Percentiles rank a stretch among this genome's conserved stretches.
phyloP scores from a whole-genome alignment of 2,797 vertebrate species.

The Acridotheres tristis region DNA sequence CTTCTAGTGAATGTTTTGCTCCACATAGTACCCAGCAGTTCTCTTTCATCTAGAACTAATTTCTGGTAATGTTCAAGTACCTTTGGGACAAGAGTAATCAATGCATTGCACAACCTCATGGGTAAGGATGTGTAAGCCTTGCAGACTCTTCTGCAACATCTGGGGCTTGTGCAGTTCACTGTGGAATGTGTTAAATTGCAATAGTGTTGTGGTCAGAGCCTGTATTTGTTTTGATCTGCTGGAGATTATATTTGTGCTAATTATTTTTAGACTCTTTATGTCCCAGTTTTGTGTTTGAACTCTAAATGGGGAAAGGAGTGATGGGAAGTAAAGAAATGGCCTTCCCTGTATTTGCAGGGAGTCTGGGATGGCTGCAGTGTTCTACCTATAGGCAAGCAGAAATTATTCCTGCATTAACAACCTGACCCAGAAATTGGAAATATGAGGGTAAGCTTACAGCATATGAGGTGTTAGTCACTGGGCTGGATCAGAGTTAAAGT shows the following conservation, averaged over 20 bases:
- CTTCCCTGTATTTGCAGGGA: neutral
- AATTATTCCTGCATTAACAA: neutral
- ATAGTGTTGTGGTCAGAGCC: neutral
- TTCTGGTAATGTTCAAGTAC: neutral
- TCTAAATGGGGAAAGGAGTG: neutral
- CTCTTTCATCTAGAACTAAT: neutral
- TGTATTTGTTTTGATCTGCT: neutral
- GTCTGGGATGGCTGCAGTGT: neutral
- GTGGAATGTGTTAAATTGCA: neutral
- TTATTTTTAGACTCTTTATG: neutral
- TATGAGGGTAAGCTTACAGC: neutral
- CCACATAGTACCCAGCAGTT: neutral
- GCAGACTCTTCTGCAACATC: neutral
- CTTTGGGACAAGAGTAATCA: neutral
- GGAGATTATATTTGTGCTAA: neutral
- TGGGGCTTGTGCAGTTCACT: neutral
- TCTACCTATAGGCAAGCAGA: neutral
- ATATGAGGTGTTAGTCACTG: neutral
- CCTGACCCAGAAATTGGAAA: neutral
- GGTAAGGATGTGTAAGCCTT: neutral
- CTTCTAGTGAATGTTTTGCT: neutral
- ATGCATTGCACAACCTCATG: neutral
- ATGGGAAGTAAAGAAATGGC: neutral
- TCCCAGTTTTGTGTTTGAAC: neutral
- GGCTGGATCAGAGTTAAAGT: neutral